Evolutionary conservation across 2,113 vertebrate species (phyloP).

Genomic region (Perognathus longimembris): DNA sequence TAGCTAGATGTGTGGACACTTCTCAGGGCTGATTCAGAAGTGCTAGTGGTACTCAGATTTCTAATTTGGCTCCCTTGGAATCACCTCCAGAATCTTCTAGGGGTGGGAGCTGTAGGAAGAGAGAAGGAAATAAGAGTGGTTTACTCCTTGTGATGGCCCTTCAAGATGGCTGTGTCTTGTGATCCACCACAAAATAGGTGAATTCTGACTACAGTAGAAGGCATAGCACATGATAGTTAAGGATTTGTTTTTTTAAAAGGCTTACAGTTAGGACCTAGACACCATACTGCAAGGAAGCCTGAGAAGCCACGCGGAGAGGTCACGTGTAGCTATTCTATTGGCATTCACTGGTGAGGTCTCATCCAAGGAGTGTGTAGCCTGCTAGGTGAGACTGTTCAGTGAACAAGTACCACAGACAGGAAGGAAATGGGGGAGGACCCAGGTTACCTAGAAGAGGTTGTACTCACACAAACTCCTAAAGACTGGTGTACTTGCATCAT

Average conservation of each 20-base stretch:
- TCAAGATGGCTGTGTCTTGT: neutral
- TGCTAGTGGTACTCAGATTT: neutral
- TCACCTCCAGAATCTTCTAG: neutral
- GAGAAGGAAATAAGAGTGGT: neutral
- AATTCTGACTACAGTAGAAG: neutral
- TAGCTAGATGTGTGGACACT: neutral
- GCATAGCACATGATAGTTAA: neutral
- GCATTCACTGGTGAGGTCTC: neutral
- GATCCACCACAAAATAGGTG: neutral
- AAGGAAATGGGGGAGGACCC: neutral
- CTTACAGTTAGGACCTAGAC: neutral
- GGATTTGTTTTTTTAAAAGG: neutral
- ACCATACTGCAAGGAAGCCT: neutral
- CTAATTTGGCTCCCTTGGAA: neutral
- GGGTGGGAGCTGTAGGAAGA: neutral
- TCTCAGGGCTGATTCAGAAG: neutral
- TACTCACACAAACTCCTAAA: neutral
- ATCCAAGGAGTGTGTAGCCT: neutral
- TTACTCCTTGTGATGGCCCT: neutral
- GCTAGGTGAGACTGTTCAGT: neutral
- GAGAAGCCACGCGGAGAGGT: neutral
- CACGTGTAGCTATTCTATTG: neutral
- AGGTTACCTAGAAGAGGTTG: neutral
- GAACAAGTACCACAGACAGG: neutral
- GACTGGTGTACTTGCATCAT: rapidly evolving